Percentiles rank a stretch among this genome's conserved stretches.
phyloP scores from a whole-genome alignment of 2,888 invertebrate species.

The Ochropleura leucogaster region DNA sequence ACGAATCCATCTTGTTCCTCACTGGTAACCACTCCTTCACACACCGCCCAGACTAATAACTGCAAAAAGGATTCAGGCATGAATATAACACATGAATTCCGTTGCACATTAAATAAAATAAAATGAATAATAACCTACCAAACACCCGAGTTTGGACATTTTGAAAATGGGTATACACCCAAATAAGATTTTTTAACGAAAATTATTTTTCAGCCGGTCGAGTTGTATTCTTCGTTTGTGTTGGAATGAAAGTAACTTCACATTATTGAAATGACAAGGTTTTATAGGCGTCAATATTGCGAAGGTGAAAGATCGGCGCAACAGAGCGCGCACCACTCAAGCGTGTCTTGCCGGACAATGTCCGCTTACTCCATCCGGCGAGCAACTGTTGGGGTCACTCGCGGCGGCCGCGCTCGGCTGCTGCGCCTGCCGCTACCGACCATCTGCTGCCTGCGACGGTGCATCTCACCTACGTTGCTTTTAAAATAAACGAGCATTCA shows the following conservation, averaged over 20 bases:
- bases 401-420: conserved; percentile 54
- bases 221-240: conserved; percentile 86
- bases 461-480: conserved; percentile 38
- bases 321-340: conserved; percentile 86
- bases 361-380: conserved; percentile 87
- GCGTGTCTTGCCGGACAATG: conserved; percentile 88
- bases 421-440: conserved; percentile 43
- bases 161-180: conserved; percentile 85
- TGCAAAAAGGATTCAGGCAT: conserved; percentile 74
- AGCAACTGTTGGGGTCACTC: conserved; percentile 75
- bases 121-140: conserved; percentile 77
- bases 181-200: conserved; percentile 71
- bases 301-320: conserved; percentile 90
- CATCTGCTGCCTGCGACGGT: conserved; percentile 30
- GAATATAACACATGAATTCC: conserved; percentile 14
- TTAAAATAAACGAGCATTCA: conserved; percentile 38
- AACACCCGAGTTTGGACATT: conserved; percentile 83
- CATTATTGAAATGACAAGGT: conserved; percentile 88
- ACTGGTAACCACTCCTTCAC: conserved; percentile 80
- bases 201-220: conserved; percentile 76
- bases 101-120: conserved; percentile 18
- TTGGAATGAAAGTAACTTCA: conserved; percentile 89
- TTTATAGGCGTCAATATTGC: conserved; percentile 90
- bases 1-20: conserved; percentile 86
- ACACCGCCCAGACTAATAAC: conserved; percentile 85